phyloP scores from a whole-genome alignment of 2,797 vertebrate genomes.

The Taeniopygia guttata region DNA sequence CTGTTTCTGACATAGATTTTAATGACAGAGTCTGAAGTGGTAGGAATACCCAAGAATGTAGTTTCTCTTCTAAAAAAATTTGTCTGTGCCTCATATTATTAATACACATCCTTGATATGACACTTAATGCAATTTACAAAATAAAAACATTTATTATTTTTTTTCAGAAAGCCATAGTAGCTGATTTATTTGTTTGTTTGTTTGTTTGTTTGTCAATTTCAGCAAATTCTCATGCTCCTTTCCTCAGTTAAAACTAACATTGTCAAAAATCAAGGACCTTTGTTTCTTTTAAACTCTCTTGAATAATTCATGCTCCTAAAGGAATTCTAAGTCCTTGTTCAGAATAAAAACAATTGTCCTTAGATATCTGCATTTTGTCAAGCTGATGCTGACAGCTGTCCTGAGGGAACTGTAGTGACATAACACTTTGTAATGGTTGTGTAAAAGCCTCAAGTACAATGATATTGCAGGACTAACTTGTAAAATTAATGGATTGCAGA shows the following conservation, averaged over 20 bases:
- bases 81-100: background rate
- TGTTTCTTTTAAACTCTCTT: constrained; percentile 37
- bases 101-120: background rate
- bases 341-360: constrained; percentile 19
- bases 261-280: constrained; percentile 28
- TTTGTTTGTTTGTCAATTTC: background rate
- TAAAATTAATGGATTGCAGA: constrained; percentile 22
- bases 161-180: background rate
- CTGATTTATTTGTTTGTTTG: too few species aligned
- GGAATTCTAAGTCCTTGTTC: background rate
- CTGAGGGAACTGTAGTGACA: constrained; percentile 1
- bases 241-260: constrained; percentile 28
- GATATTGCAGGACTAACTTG: constrained; percentile 17
- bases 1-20: background rate
- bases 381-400: background rate
- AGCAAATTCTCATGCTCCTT: background rate
- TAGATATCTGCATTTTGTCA: constrained; percentile 21
- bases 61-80: background rate
- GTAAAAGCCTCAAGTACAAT: background rate
- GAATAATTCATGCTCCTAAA: constrained; percentile 56
- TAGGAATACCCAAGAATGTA: background rate
- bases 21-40: background rate
- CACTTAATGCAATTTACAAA: constrained; percentile 5
- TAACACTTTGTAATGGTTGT: background rate
- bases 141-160: background rate